A percentile compares a stretch with the other conserved stretches of the same genome.
These are phyloP conservation scores for Dioctria rufipes DNA, from an alignment of 2,888 invertebrate species.

Conservation along the genomic window DNA sequence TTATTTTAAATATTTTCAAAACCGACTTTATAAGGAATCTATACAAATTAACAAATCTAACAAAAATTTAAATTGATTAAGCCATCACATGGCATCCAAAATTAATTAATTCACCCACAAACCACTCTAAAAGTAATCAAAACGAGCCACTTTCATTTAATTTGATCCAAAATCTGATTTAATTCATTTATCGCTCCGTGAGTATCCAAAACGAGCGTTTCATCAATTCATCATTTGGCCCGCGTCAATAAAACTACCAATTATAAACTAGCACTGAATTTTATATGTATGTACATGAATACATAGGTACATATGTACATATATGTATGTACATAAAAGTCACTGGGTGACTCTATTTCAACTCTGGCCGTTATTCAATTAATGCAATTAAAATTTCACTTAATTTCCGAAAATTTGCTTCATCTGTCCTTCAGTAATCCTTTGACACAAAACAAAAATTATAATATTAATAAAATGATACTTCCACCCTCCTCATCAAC, in stretches of 20 bases:
- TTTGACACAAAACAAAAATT: neutral
- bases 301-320: no score
- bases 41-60: neutral
- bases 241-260: conserved; percentile 28
- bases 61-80: neutral
- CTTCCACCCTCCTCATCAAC: neutral
- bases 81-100: conserved; percentile 7
- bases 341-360: conserved; percentile 30
- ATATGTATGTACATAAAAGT: neutral
- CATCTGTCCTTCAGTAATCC: neutral
- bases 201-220: conserved; percentile 24
- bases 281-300: neutral
- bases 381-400: conserved; percentile 44
- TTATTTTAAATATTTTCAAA: no score
- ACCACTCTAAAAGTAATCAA: conserved; percentile 34
- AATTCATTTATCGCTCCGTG: conserved; percentile 44
- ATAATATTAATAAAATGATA: conserved; percentile 9
- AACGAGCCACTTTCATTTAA: conserved; percentile 36
- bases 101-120: conserved; percentile 35
- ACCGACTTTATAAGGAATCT: no score
- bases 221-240: conserved; percentile 43
- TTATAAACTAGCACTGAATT: conserved; percentile 5
- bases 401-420: conserved; percentile 27
- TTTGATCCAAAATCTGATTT: conserved; percentile 44
- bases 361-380: conserved; percentile 49